Evolutionary conservation across 1,140 invertebrate species (phyloP), one percentile per base, ranked within the genome.

Genomic region (Atta cephalotes): DNA sequence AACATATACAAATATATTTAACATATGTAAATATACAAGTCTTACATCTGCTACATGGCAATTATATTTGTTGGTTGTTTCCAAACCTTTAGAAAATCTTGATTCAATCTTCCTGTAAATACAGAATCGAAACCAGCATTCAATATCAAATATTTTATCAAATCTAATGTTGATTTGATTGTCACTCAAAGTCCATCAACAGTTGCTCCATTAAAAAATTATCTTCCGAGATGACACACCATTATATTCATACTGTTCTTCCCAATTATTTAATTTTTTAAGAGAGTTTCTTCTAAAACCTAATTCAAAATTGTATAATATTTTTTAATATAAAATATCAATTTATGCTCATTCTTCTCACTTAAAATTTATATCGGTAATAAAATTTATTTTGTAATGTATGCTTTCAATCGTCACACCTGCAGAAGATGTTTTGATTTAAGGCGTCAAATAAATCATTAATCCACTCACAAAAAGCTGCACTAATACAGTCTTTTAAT

Each of bases 231-330:
- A 72, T 56, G 6, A 1, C 3, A 72, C 28, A 72, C 28, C 70
- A 72, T 56, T 35, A 18, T 21, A 21, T 21, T 18, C 0, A 12
- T n/a, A 2, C 10, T 72, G 3, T 72, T 53, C 4, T 16, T 72
- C 70, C 51, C 70, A 72, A 31, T 10, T 31, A 72, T 72, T n/a
- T 51, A 71, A 71, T 71, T 71, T 71, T 12, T 28, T 51, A 51
- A 71, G 14, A 51, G 45, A 51, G 25, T 25, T 5, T 49, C 12
- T 51, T 71, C 68, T 51, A 28, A 51, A 51, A 51, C 3, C 68
- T 71, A 51, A 21, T 45, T 45, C 25, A 71, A 71, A 45, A 21
- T 56, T 56, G 2, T 68, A 21, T 45, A 45, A 12, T 49, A 21
- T 14, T 49, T 70, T 49, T 70, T 45, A 56, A 56, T 56, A 56